Percentiles rank a stretch among this genome's conserved stretches.
phyloP scores from a whole-genome alignment of 2,888 invertebrate genomes.

The Mesochorus sp. region DNA sequence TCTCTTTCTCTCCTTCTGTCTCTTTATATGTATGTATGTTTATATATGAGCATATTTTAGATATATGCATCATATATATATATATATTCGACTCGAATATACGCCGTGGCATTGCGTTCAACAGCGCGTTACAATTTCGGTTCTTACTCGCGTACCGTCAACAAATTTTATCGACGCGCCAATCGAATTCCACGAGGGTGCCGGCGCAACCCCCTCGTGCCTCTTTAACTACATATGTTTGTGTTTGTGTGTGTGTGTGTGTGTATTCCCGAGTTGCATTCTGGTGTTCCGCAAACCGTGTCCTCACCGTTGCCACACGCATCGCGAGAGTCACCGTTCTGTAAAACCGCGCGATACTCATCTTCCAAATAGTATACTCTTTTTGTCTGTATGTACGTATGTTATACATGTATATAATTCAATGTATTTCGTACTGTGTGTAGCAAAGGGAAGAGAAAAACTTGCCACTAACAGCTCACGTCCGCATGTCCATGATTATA shows the following conservation, averaged over 20 bases:
- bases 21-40: not conserved
- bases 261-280: conserved; percentile 22
- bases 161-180: conserved; percentile 77
- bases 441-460: conserved; percentile 6
- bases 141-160: conserved; percentile 72
- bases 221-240: conserved; percentile 1
- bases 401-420: not conserved
- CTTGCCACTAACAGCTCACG: not conserved
- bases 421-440: not conserved
- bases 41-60: too few species aligned
- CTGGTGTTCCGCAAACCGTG: conserved; percentile 48
- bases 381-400: conserved; percentile 6
- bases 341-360: conserved; percentile 46
- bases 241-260: not conserved
- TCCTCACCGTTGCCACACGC: conserved; percentile 54
- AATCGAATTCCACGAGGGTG: conserved; percentile 64
- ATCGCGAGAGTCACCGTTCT: conserved; percentile 51
- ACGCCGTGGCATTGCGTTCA: conserved; percentile 62
- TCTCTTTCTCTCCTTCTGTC: too few species aligned
- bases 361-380: conserved; percentile 36
- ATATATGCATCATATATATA: not conserved
- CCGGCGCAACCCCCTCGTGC: conserved; percentile 44
- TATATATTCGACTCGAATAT: not conserved
- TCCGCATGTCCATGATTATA: not conserved
- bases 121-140: conserved; percentile 74